Base-by-base conservation (phyloP, 2,888 invertebrate species). In the Vanessa cardui region DNA sequence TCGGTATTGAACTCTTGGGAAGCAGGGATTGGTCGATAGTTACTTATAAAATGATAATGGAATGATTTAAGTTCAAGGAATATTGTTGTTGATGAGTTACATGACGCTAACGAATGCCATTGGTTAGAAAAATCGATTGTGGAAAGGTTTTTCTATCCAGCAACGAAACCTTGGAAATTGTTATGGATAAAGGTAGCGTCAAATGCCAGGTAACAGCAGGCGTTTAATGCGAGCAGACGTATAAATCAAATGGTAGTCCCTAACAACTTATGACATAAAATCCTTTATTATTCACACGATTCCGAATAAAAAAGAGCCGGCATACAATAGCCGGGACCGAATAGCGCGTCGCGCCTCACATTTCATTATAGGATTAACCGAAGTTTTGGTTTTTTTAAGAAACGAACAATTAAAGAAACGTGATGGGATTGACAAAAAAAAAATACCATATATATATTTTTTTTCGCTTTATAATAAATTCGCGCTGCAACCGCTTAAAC, bases 191-290 rank as follows among this genome's bases (percentile, higher is more conserved):
- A 69, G 62, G 62, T 58, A 71, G 58, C 64, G 59, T 64, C 59
- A 70, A 70, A 70, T 49, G 62, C 66, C 68, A 64, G 66, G 70
- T 66, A 66, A 44, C 56, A 47, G 65, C 61, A 45, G 56, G 50
- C 64, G 31, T 67, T 77, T 75, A 78, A 77, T 78, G 69, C 65
- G 70, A 73, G 61, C 73, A 72, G 69, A 68, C 72, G 45, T 72
- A 74, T 73, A 73, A 70, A 73, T 73, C 90, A 91, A 87, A 84
- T 75, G 77, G 78, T 77, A 75, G 78, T 74, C 81, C 80, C 83
- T 85, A 87, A 89, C 86, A 85, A 83, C 88, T 87, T 86, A 87
- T 90, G 90, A 89, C 88, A 89, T 86, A 85, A 89, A 90, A 83
- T 88, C 84, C 86, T 89, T 89, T 90, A 87, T 86, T 87, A 88